These are phyloP conservation scores for Enhydra lutris DNA, from an alignment of 2,113 vertebrate genomes.

Conservation along the genomic window DNA sequence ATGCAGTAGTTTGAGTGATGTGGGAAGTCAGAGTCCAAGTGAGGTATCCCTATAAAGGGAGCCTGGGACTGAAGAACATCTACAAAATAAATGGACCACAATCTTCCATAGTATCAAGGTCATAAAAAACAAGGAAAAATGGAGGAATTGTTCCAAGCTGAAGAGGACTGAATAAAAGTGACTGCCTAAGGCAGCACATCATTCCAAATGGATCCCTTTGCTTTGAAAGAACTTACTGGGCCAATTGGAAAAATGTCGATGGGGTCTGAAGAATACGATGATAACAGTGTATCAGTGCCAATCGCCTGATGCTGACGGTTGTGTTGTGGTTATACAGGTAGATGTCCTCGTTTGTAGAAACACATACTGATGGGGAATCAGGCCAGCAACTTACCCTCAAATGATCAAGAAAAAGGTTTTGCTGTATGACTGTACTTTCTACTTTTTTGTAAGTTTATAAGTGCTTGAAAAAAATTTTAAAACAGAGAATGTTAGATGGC, in stretches of 20 bases:
- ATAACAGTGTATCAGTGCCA: not conserved
- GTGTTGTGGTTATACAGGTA: not conserved
- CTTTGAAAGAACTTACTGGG: not conserved
- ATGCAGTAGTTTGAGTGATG: rapidly evolving
- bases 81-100: not conserved
- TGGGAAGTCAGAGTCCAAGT: not conserved
- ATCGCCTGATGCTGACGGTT: too few relatives aligned
- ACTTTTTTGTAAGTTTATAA: not conserved
- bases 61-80: not conserved
- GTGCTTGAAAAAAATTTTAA: not conserved
- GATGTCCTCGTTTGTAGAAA: not conserved
- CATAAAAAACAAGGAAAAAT: not conserved
- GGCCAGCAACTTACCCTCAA: not conserved
- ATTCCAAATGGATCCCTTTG: not conserved
- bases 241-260: not conserved
- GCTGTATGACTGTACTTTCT: not conserved
- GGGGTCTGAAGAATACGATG: not conserved
- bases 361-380: not conserved
- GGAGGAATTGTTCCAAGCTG: not conserved
- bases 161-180: not conserved
- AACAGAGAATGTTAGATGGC: not conserved
- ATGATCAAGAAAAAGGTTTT: not conserved
- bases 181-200: rapidly evolving
- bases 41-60: too few relatives aligned
- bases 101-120: not conserved